Base-by-base conservation (phyloP, 2,888 invertebrate species). In the Drosophila stalkeri region DNA sequence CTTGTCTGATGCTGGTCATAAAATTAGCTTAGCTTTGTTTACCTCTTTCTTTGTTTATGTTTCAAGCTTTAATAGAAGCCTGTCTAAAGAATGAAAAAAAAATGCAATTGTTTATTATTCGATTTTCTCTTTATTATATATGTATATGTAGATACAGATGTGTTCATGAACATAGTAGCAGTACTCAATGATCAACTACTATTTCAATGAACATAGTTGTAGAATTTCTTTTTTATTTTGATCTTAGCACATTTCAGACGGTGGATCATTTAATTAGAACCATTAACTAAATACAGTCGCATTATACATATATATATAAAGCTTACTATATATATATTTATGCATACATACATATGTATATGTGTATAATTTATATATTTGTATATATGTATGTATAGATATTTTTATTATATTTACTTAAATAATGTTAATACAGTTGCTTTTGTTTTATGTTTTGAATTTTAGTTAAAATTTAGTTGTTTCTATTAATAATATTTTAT, bases 341-440 rank as follows among this genome's bases (percentile, higher is more conserved):
- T 39, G 5, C 7, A 37, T 39, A 2, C 16, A 39, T 39, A 39
- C 7, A 41, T 41, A 41, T 41, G 8, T 31, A 47, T n/a, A 18
- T 39, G 14, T 46, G 23, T 46, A 23, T 44, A 43, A 20, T n/a
- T 47, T 39, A 12, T 41, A 39, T 14, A 37, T 37, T 14, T 37
- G 16, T 37, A 16, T 14, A 39, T 39, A n/a, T 39, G n/a, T 31
- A 47, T n/a, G 14, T 47, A n/a, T 49, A 49, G n/a, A 4, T 47
- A 27, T n/a, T 31, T 51, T 27, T 43, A 37, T 39, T 20, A 27
- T 35, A 8, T 51, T 33, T 3, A 44, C 51, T 52, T 72, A 43
- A 16, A 20, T 49, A 54, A 46, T 55, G 70, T 75, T 64, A 75
- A 64, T 74, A 74, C 69, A 74, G 64, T 46, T 61, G 46, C 47